A percentile compares a stretch with the other conserved stretches of the same genome.
These are phyloP conservation scores for Syngnathus rostellatus DNA, from an alignment of 2,797 vertebrate species.

Conservation along the genomic window DNA sequence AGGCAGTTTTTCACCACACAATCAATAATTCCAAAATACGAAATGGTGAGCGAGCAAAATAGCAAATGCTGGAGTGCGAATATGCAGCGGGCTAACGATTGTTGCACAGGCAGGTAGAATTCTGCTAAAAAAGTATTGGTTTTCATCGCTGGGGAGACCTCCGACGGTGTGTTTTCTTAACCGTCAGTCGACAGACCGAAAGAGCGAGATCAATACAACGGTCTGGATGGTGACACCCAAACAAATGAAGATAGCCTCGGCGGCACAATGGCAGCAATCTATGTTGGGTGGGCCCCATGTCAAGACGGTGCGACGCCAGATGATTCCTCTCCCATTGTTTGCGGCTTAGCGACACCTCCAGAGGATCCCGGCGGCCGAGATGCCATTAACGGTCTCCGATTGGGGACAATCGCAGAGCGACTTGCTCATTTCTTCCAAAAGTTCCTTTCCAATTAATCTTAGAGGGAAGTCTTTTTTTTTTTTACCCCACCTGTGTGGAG, in stretches of 20 bases:
- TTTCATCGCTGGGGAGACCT: neutral
- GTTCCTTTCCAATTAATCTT: conserved; percentile 65
- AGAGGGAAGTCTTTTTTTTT: conserved; percentile 15
- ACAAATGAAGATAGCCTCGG: conserved; percentile 64
- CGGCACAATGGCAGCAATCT: conserved; percentile 61
- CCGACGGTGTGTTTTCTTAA: neutral
- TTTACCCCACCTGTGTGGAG: conserved; percentile 28
- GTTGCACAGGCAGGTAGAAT: neutral
- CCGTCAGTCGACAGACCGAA: neutral
- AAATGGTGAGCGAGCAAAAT: too few relatives aligned
- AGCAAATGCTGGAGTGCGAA: too few relatives aligned
- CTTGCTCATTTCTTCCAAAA: conserved; percentile 53
- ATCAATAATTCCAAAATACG: too few relatives aligned
- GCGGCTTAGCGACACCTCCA: conserved; percentile 59
- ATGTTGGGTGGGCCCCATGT: conserved; percentile 50
- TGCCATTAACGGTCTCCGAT: conserved; percentile 60
- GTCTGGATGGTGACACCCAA: conserved; percentile 54
- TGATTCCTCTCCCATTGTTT: conserved; percentile 65
- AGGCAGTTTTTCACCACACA: too few relatives aligned
- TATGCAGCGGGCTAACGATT: too few relatives aligned
- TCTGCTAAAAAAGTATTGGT: neutral
- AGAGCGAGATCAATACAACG: conserved; percentile 47
- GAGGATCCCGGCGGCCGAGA: conserved; percentile 52
- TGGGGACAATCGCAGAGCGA: conserved; percentile 57
- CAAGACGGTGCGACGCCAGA: conserved; percentile 37